A percentile compares a stretch with the other conserved stretches of the same genome.
Evolutionary conservation across 1,140 invertebrate species (phyloP).

Genomic region (Condylostylus longicornis): DNA sequence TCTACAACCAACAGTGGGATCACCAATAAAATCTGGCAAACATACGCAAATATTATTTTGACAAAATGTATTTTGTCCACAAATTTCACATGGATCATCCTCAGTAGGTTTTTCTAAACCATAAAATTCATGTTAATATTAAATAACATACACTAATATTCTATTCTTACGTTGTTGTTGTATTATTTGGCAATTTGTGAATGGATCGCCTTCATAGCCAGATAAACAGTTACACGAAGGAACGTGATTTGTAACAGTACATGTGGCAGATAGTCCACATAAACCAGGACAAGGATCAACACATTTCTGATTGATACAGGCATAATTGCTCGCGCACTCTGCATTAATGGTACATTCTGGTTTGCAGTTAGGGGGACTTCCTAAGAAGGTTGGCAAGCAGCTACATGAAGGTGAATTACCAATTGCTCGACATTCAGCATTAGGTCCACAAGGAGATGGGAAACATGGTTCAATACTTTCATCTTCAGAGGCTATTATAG

Average conservation of each 20-base stretch:
- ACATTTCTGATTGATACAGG: constrained; percentile 68
- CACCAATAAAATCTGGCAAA: constrained; percentile 44
- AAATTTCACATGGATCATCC: constrained; percentile 53
- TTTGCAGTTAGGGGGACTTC: constrained; percentile 58
- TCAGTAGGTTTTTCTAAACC: constrained; percentile 8
- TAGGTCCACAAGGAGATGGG: constrained; percentile 69
- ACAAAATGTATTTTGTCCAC: constrained; percentile 40
- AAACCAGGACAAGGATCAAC: constrained; percentile 63
- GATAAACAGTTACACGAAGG: constrained; percentile 60
- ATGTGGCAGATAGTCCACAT: constrained; percentile 64
- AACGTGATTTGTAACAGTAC: constrained; percentile 67
- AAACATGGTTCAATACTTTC: constrained; percentile 47
- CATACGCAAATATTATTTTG: constrained; percentile 23
- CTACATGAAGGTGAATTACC: constrained; percentile 65
- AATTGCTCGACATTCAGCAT: constrained; percentile 56
- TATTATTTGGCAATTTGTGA: constrained; percentile 38
- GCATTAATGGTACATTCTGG: constrained; percentile 71
- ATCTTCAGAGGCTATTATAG: constrained; percentile 23
- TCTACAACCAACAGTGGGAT: constrained; percentile 51
- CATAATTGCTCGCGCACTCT: constrained; percentile 65
- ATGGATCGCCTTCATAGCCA: constrained; percentile 64
- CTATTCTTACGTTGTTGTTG: constrained; percentile 25
- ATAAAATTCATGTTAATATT: constrained; percentile 1
- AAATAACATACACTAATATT: background rate
- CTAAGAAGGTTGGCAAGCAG: constrained; percentile 56